Conservation (phyloP, 1,140 invertebrate genomes). For the Drosophila erecta region DNA sequence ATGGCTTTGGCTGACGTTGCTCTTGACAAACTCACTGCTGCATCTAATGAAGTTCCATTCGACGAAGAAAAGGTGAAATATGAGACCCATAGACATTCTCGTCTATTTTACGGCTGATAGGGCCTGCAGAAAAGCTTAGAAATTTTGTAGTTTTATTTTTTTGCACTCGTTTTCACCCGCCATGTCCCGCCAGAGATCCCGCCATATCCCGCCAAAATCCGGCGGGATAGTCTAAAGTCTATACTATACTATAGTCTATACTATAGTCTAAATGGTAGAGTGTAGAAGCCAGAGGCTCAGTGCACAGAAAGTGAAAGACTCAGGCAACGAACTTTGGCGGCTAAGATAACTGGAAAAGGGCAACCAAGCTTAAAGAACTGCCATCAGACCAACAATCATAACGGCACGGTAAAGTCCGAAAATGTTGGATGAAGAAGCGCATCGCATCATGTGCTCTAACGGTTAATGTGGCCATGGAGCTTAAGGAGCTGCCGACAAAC, state of each 20-base stretch:
- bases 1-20: conserved; percentile 55
- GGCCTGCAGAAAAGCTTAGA: neutral
- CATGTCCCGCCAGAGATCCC: too few species aligned
- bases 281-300: neutral
- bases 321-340: conserved; percentile 62
- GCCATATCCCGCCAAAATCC: too few species aligned
- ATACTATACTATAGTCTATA: too few species aligned
- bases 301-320: conserved; percentile 48
- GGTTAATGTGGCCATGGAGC: too few species aligned
- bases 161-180: too few species aligned
- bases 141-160: too few species aligned
- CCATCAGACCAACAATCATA: conserved; percentile 45
- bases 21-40: conserved; percentile 67
- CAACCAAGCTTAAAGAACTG: conserved; percentile 54
- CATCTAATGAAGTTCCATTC: conserved; percentile 72
- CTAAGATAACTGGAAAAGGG: conserved; percentile 53
- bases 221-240: too few species aligned
- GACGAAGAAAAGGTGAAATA: conserved; percentile 5
- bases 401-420: conserved; percentile 62
- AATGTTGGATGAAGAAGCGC: conserved; percentile 27
- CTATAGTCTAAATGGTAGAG: too few species aligned
- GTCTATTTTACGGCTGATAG: conserved; percentile 21
- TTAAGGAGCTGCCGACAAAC: conserved; percentile 20
- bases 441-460: conserved; percentile 52
- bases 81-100: conserved; percentile 16